Conservation (phyloP, 2,113 vertebrate genomes). For the Poecilia latipinna region DNA sequence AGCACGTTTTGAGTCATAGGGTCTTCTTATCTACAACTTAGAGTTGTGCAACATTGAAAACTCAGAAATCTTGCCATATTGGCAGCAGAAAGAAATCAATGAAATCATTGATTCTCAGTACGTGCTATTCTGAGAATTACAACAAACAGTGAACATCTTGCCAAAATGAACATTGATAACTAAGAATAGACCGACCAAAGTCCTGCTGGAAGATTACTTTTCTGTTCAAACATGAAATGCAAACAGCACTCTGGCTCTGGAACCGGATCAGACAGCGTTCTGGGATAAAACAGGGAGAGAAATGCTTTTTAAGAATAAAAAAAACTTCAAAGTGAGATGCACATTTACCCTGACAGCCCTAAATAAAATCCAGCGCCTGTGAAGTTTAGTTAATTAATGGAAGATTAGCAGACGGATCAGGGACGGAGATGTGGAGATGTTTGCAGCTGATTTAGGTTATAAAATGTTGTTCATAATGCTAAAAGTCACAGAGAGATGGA, state of each 20-base stretch:
- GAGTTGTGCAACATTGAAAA: background rate
- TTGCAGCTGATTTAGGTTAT: no score
- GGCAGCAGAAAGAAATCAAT: slow-evolving; percentile 4
- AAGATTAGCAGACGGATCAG: no score
- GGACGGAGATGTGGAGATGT: no score
- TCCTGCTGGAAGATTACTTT: slow-evolving; percentile 21
- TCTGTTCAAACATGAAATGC: slow-evolving; percentile 30
- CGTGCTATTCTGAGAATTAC: slow-evolving; percentile 12
- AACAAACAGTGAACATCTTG: slow-evolving; percentile 9
- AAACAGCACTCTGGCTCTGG: background rate
- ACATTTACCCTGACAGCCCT: background rate
- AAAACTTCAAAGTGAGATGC: background rate
- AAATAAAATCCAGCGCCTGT: background rate
- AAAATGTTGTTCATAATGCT: background rate
- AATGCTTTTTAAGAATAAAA: background rate
- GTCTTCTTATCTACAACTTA: background rate
- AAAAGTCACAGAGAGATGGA: background rate
- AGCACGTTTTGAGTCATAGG: background rate
- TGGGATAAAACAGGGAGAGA: background rate
- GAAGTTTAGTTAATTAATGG: background rate
- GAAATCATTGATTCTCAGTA: slow-evolving; percentile 3
- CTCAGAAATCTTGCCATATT: background rate
- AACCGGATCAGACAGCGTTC: background rate
- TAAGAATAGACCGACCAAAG: slow-evolving; percentile 58
- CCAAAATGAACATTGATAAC: slow-evolving; percentile 15